These are phyloP conservation scores for Iguana delicatissima DNA, from an alignment of 2,797 vertebrate species.

Conservation along the genomic window DNA sequence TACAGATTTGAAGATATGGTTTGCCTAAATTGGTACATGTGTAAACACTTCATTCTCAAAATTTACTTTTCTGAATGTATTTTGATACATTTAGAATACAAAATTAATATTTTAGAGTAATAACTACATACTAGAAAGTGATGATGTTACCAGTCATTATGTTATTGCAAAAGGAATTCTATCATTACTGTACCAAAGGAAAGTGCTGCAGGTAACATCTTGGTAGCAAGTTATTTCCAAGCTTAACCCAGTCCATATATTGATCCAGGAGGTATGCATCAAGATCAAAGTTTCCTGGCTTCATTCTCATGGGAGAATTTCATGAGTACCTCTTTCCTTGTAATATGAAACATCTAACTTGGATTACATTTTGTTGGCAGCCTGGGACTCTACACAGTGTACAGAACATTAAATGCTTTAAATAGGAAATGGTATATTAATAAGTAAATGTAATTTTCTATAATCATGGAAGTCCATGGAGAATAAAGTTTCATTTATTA, in stretches of 20 bases:
- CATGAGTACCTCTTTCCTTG: constrained; percentile 26
- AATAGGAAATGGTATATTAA: constrained; percentile 12
- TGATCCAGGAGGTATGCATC: background rate
- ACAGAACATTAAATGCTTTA: constrained; percentile 33
- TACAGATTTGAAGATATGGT: too few species aligned
- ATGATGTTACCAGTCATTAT: too few species aligned
- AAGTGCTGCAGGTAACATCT: background rate
- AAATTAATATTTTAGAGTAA: too few species aligned
- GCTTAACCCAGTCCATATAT: background rate
- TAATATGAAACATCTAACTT: constrained; percentile 32
- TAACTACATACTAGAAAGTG: too few species aligned
- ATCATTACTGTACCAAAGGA: too few species aligned
- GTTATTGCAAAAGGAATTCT: too few species aligned
- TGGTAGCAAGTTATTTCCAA: background rate
- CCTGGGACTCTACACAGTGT: background rate
- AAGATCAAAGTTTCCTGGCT: background rate
- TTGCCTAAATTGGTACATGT: background rate
- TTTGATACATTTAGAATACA: background rate
- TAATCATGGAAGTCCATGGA: constrained; percentile 34
- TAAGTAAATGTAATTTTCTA: constrained; percentile 45
- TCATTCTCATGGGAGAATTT: constrained; percentile 27
- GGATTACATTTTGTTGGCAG: constrained; percentile 19
- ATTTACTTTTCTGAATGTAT: background rate
- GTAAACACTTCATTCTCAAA: background rate
- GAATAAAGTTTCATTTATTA: constrained; percentile 38